A percentile compares a stretch with the other conserved stretches of the same genome.
These are phyloP conservation scores for Tanytarsus gracilentus DNA, from an alignment of 2,888 invertebrate genomes.

Conservation along the genomic window DNA sequence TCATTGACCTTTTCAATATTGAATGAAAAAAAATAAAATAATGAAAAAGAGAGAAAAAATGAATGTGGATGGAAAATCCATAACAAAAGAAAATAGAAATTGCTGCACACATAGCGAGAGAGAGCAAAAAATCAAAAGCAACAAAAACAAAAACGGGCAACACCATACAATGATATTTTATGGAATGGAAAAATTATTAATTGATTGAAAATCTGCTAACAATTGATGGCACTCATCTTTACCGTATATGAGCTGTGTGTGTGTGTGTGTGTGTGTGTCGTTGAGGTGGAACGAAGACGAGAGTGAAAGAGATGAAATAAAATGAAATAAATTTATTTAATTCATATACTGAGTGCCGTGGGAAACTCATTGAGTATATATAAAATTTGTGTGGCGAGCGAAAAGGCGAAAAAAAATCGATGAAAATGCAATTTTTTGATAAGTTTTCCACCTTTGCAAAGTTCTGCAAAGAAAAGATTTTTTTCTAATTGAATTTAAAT, in stretches of 20 bases:
- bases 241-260: too few relatives aligned
- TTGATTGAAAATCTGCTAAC: slow-evolving; percentile 9
- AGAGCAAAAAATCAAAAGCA: slow-evolving; percentile 10
- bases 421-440: background rate
- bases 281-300: background rate
- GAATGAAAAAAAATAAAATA: background rate
- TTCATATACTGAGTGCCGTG: too few relatives aligned
- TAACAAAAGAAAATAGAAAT: slow-evolving; percentile 15
- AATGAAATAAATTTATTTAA: too few relatives aligned
- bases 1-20: slow-evolving; percentile 23
- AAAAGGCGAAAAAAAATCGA: slow-evolving; percentile 1
- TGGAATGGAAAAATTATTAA: slow-evolving; percentile 6
- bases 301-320: too few relatives aligned
- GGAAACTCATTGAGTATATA: background rate
- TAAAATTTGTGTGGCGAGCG: too few relatives aligned
- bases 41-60: slow-evolving; percentile 1
- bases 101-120: background rate
- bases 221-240: background rate
- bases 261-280: too few relatives aligned
- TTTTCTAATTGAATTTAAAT: background rate
- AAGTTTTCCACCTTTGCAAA: background rate
- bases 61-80: background rate
- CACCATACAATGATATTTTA: background rate
- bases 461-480: background rate
- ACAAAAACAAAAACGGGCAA: background rate